Percentiles rank a stretch among this genome's conserved stretches.
Conservation (phyloP, 2,113 vertebrate species). For the Nannobrachium achirus region DNA sequence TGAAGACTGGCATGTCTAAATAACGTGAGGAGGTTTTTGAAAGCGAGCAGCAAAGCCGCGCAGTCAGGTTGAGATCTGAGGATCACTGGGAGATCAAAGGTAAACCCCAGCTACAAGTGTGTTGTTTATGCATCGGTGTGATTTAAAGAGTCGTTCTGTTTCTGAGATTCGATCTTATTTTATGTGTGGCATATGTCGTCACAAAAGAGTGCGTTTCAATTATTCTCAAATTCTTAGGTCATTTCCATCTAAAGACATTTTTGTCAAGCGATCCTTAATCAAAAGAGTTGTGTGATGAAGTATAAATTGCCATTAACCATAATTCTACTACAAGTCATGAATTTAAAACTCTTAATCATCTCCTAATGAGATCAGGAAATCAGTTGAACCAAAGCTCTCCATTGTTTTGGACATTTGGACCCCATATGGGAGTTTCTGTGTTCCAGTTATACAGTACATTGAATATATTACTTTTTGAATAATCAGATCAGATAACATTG, state of each 20-base stretch:
- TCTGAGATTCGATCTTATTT: too few relatives aligned
- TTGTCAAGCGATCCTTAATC: neutral
- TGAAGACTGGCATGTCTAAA: conserved; percentile 10
- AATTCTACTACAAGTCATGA: too few relatives aligned
- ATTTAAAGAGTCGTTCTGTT: conserved; percentile 7
- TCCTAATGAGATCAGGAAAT: conserved; percentile 28
- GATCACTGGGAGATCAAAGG: too few relatives aligned
- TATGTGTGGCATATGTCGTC: too few relatives aligned
- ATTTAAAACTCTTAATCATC: conserved; percentile 28
- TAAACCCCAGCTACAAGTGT: neutral
- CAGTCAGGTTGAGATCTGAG: conserved; percentile 16
- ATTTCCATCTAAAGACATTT: conserved; percentile 26
- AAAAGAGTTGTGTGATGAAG: too few relatives aligned
- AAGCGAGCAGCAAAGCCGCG: conserved; percentile 19
- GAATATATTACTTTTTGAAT: conserved; percentile 31
- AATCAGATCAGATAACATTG: conserved; percentile 58
- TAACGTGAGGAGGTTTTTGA: conserved; percentile 13
- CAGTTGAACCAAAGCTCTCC: conserved; percentile 14
- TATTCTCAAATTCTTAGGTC: too few relatives aligned
- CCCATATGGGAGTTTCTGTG: conserved; percentile 61
- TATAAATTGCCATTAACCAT: too few relatives aligned
- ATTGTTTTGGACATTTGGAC: conserved; percentile 43
- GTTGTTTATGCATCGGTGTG: conserved; percentile 23
- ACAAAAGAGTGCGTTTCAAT: too few relatives aligned
- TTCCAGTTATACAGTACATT: conserved; percentile 8